phyloP scores from a whole-genome alignment of 1,140 invertebrate species.

The Megalopta genalis region DNA sequence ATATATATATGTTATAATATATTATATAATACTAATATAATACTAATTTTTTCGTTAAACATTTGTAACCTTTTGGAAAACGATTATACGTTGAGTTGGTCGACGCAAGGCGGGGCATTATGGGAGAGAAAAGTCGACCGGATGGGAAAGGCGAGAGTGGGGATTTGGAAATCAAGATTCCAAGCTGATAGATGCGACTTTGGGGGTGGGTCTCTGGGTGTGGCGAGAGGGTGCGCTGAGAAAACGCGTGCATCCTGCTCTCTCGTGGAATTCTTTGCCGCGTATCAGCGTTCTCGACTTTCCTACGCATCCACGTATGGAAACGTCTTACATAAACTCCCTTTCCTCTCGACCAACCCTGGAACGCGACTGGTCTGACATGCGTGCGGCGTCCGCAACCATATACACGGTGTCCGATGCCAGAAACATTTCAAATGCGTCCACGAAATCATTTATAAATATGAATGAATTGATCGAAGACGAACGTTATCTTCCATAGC shows the following conservation, averaged over 20 bases:
- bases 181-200: constrained; percentile 55
- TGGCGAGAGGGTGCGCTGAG: constrained; percentile 59
- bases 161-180: constrained; percentile 61
- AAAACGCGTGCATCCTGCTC: constrained; percentile 43
- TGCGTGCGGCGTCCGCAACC: constrained; percentile 35
- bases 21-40: too few species aligned
- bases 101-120: constrained; percentile 14
- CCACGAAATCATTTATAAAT: background rate
- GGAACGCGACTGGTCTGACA: constrained; percentile 30
- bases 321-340: constrained; percentile 41
- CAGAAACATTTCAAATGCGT: background rate
- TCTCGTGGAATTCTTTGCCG: constrained; percentile 43
- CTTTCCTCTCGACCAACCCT: constrained; percentile 56
- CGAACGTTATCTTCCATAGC: too few species aligned
- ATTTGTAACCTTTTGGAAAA: too few species aligned
- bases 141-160: constrained; percentile 29
- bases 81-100: constrained; percentile 29
- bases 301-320: constrained; percentile 52
- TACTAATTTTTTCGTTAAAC: too few species aligned
- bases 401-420: background rate
- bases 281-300: constrained; percentile 37
- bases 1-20: too few species aligned
- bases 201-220: constrained; percentile 54
- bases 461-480: too few species aligned
- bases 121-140: constrained; percentile 20